These are phyloP conservation scores for Drosophila funebris DNA, from an alignment of 1,140 invertebrate genomes.

Conservation along the genomic window DNA sequence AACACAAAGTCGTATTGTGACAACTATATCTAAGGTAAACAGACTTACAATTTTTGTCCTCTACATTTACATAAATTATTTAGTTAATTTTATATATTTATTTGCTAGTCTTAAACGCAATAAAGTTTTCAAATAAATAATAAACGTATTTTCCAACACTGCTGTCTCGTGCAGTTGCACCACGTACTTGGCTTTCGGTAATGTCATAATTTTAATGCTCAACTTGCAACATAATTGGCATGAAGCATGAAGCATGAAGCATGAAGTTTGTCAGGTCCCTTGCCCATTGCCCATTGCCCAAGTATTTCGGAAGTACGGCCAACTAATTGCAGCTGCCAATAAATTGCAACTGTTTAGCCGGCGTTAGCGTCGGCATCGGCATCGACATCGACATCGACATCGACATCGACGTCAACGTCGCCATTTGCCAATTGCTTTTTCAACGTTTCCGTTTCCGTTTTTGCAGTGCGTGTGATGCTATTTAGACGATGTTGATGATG, in stretches of 20 bases:
- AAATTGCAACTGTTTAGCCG: constrained; percentile 44
- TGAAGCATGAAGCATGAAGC: constrained; percentile 26
- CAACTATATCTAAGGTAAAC: too few relatives aligned
- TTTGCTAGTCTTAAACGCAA: too few relatives aligned
- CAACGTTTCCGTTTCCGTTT: constrained; percentile 70
- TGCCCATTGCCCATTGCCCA: neutral
- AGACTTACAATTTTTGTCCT: too few relatives aligned
- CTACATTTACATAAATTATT: too few relatives aligned
- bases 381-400: neutral
- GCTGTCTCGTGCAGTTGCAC: neutral
- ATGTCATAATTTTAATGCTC: constrained; percentile 35
- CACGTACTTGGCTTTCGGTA: neutral
- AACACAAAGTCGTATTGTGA: too few relatives aligned
- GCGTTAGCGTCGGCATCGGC: constrained; percentile 1
- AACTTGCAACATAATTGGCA: constrained; percentile 33
- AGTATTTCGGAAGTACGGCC: constrained; percentile 47
- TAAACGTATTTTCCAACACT: neutral
- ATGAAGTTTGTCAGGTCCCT: constrained; percentile 21
- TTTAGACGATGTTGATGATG: constrained; percentile 49
- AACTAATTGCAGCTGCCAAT: constrained; percentile 64
- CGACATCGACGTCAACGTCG: neutral
- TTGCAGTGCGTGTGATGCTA: constrained; percentile 42
- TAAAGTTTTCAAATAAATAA: neutral
- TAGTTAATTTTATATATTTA: too few relatives aligned
- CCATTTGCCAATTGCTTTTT: constrained; percentile 76